Evolutionary conservation across 2,888 invertebrate species (phyloP).

Genomic region (Acanthococcus lagerstroemiae): DNA sequence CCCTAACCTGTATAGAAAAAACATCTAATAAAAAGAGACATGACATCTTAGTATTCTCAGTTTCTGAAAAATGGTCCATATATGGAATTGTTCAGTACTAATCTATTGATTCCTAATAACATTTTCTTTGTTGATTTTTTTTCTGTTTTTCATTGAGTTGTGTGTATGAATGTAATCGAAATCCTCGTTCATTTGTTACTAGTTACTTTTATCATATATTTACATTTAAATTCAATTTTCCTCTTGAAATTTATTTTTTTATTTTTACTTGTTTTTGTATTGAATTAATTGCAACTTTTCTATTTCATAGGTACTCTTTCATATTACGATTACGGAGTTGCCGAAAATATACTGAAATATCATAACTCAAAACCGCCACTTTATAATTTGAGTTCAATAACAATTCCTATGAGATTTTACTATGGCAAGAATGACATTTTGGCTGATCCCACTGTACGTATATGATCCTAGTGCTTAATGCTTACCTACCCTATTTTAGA

Average conservation of each 20-base stretch:
- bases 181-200: too few relatives aligned
- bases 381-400: conserved; percentile 53
- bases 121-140: too few relatives aligned
- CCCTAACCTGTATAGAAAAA: too few relatives aligned
- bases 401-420: conserved; percentile 55
- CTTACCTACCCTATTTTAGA: not conserved
- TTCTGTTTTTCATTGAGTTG: too few relatives aligned
- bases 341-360: conserved; percentile 48
- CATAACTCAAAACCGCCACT: conserved; percentile 55
- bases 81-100: too few relatives aligned
- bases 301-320: conserved; percentile 34
- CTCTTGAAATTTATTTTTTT: not conserved
- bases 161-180: too few relatives aligned
- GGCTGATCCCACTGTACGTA: conserved; percentile 53
- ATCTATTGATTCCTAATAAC: too few relatives aligned
- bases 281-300: not conserved
- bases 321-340: conserved; percentile 55
- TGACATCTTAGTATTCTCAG: too few relatives aligned
- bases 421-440: conserved; percentile 65
- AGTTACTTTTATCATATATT: too few relatives aligned
- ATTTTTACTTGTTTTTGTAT: not conserved
- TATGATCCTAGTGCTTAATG: conserved; percentile 49
- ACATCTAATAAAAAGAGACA: too few relatives aligned
- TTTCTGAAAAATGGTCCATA: too few relatives aligned
- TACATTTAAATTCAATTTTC: too few relatives aligned